These are phyloP conservation scores for Aspiorhynchus laticeps DNA, from an alignment of 2,113 vertebrate species.

Conservation along the genomic window DNA sequence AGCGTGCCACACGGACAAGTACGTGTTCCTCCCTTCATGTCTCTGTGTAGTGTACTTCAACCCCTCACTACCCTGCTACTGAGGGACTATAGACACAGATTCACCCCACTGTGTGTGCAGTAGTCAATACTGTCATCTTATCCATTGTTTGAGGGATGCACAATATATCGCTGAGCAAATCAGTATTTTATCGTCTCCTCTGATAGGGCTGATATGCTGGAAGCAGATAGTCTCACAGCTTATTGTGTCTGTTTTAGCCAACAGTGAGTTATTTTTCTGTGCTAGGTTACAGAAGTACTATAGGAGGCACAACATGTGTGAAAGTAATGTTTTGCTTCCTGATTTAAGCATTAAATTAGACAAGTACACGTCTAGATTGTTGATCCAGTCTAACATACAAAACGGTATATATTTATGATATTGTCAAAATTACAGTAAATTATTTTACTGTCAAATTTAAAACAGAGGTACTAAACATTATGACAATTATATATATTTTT, in stretches of 20 bases:
- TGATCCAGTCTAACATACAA: too few relatives aligned
- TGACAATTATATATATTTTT: background rate
- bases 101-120: background rate
- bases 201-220: background rate
- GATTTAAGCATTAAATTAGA: background rate
- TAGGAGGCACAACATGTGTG: background rate
- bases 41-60: background rate
- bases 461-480: too few relatives aligned
- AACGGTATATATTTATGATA: too few relatives aligned
- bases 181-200: background rate
- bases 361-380: background rate
- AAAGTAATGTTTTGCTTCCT: background rate
- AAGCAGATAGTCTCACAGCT: background rate
- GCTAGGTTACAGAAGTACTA: background rate
- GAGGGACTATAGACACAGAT: slow-evolving; percentile 1
- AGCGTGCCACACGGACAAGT: slow-evolving; percentile 56
- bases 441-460: too few relatives aligned
- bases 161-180: background rate
- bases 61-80: slow-evolving; percentile 17
- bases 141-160: background rate
- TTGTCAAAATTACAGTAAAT: too few relatives aligned
- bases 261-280: background rate
- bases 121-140: background rate
- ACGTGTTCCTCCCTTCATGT: slow-evolving; percentile 44
- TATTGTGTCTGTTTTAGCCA: background rate